Conservation (phyloP, 2,797 vertebrate genomes). For the Microtus obscurus region DNA sequence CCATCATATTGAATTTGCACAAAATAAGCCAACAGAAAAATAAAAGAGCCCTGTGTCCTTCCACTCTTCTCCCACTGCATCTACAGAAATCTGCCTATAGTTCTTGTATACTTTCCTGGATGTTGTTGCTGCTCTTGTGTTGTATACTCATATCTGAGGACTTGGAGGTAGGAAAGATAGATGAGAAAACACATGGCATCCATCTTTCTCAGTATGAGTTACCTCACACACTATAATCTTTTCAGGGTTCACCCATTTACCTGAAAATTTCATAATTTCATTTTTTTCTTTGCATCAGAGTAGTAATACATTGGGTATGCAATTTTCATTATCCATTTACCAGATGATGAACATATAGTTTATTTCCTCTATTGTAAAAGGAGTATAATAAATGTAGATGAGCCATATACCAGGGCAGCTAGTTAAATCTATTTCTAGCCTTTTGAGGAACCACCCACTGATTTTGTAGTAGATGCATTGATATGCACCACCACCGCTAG, state of each 20-base stretch:
- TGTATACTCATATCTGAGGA: neutral
- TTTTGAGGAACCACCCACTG: neutral
- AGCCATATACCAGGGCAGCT: neutral
- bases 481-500: neutral
- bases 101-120: neutral
- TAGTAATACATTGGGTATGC: neutral
- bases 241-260: neutral
- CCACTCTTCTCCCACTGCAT: neutral
- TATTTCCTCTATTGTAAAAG: neutral
- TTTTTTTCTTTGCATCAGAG: neutral
- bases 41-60: neutral
- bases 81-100: neutral
- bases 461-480: neutral
- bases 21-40: too few relatives aligned
- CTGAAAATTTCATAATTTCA: neutral
- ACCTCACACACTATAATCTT: neutral
- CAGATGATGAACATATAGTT: neutral
- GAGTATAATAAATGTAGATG: neutral
- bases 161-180: neutral
- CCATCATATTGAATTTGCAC: too few relatives aligned
- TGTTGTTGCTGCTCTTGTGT: neutral
- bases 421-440: neutral
- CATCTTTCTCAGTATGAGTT: neutral
- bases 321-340: neutral
- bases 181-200: neutral